Conservation (phyloP, 2,797 vertebrate genomes). For the Lycodopsis pacificus region DNA sequence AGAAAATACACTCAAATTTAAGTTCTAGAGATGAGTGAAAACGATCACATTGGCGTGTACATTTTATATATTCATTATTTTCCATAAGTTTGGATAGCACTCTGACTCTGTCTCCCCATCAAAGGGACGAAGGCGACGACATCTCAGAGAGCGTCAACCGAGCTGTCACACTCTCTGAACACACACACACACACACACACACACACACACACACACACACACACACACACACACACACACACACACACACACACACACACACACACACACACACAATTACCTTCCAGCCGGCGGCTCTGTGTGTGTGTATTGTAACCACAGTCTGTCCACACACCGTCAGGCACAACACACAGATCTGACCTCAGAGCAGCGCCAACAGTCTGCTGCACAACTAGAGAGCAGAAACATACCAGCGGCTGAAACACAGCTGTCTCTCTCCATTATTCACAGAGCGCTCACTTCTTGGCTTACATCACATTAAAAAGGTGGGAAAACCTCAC, state of each 20-base stretch:
- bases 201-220: conserved; percentile 5
- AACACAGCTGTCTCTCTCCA: conserved; percentile 22
- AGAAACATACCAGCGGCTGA: conserved; percentile 28
- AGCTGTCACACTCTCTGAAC: background rate
- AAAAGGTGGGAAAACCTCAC: conserved; percentile 11
- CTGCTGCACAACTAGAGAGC: conserved; percentile 27
- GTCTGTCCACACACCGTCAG: conserved; percentile 28
- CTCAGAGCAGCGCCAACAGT: conserved; percentile 51
- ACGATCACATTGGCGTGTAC: background rate
- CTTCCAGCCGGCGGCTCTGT: conserved; percentile 41
- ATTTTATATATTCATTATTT: conserved; percentile 6
- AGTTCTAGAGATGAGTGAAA: background rate
- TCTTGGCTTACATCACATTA: conserved; percentile 5
- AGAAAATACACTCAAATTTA: background rate
- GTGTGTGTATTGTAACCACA: conserved; percentile 36
- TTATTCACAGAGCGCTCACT: conserved; percentile 3
- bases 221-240: conserved; percentile 2
- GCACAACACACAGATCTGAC: conserved; percentile 48
- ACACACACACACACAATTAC: conserved; percentile 30
- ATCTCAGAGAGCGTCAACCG: conserved; percentile 18
- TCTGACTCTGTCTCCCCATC: conserved; percentile 26
- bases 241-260: background rate
- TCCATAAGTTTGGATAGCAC: background rate
- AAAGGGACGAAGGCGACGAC: conserved; percentile 21
- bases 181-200: conserved; percentile 14